Percentiles rank a stretch among this genome's conserved stretches.
Evolutionary conservation across 2,797 vertebrate genomes (phyloP).

Genomic region (Limnodromus scolopaceus): DNA sequence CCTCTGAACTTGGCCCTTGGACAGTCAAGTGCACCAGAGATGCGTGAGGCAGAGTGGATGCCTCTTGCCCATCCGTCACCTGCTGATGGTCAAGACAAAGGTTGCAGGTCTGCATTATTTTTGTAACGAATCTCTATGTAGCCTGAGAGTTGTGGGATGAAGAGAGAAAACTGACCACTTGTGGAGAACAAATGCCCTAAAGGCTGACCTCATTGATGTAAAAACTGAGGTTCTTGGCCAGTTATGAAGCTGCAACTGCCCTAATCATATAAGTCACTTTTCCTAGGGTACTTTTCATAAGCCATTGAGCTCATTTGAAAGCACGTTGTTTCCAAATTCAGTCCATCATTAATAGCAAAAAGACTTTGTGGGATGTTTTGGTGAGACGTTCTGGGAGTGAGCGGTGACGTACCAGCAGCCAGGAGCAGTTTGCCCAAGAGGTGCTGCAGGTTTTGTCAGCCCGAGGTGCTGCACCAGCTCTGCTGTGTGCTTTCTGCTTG

Average conservation of each 20-base stretch:
- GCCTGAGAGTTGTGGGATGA: accelerated
- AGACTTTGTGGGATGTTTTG: neutral
- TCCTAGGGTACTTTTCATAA: neutral
- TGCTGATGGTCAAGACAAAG: neutral
- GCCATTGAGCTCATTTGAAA: neutral
- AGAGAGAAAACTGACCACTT: neutral
- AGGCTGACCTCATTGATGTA: accelerated
- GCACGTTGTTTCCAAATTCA: neutral
- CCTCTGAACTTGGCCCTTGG: neutral
- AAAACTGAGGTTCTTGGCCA: neutral
- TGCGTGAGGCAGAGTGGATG: accelerated
- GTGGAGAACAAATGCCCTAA: neutral
- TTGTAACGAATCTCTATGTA: accelerated
- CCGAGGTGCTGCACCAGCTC: neutral
- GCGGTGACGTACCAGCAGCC: neutral
- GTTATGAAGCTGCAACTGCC: neutral
- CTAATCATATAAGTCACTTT: neutral
- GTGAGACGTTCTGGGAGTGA: accelerated
- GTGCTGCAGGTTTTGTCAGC: neutral
- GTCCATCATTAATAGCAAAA: neutral
- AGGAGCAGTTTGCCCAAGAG: neutral
- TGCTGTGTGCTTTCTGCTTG: neutral
- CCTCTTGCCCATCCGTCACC: neutral
- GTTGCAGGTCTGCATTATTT: neutral
- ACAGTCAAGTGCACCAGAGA: neutral